These are phyloP conservation scores for Sisyra nigra DNA, from an alignment of 2,888 invertebrate genomes.

Conservation along the genomic window DNA sequence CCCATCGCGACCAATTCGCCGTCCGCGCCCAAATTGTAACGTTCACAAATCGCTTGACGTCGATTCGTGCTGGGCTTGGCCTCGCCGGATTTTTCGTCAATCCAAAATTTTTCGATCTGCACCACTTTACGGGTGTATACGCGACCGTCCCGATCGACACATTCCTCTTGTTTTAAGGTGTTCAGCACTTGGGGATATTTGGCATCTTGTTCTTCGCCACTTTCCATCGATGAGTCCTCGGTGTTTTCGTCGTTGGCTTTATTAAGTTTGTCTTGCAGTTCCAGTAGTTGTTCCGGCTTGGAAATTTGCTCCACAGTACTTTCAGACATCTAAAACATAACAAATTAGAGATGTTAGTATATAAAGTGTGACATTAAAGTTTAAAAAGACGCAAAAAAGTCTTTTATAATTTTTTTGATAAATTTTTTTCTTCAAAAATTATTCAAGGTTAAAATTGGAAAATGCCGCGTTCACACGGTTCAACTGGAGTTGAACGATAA, in stretches of 20 bases:
- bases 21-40: conserved; percentile 16
- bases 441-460: too few species aligned
- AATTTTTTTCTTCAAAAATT: too few species aligned
- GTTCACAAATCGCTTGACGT: conserved; percentile 14
- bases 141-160: conserved; percentile 31
- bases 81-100: conserved; percentile 22
- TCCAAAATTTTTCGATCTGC: conserved; percentile 41
- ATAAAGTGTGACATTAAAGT: too few species aligned
- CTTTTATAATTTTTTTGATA: too few species aligned
- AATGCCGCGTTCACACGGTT: too few species aligned
- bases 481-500: too few species aligned
- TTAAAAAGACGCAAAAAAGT: too few species aligned
- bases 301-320: conserved; percentile 3
- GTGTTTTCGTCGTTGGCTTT: conserved; percentile 9
- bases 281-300: too few species aligned
- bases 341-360: too few species aligned
- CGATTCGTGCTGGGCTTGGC: conserved; percentile 11
- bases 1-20: conserved; percentile 17
- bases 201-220: conserved; percentile 11
- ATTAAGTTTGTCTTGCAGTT: conserved; percentile 7
- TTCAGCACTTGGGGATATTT: conserved; percentile 26
- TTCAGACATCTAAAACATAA: conserved; percentile 11
- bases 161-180: conserved; percentile 30
- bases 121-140: conserved; percentile 35
- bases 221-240: conserved; percentile 9